phyloP scores from a whole-genome alignment of 1,140 invertebrate species.

The Drosophila tani region DNA sequence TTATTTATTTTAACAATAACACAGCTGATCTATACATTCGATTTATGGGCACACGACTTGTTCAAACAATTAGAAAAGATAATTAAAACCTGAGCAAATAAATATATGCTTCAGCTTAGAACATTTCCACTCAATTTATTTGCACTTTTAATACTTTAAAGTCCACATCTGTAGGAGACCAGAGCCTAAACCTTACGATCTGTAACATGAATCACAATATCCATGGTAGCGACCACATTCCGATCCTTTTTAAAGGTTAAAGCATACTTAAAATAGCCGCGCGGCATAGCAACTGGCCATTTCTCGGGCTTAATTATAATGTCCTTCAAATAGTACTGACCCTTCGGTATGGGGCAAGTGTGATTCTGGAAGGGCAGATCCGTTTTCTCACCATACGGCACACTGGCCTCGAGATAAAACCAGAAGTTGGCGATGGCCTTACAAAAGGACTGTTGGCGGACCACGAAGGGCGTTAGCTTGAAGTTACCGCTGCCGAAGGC shows the following conservation, averaged over 20 bases:
- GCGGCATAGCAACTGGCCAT: neutral
- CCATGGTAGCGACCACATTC: neutral
- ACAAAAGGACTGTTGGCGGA: neutral
- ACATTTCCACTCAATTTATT: neutral
- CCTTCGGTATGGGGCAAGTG: neutral
- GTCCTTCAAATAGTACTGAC: neutral
- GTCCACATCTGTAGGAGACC: no score
- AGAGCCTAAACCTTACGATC: neutral
- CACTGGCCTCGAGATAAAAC: neutral
- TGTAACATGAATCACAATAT: no score
- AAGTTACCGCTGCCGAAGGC: neutral
- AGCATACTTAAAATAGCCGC: neutral
- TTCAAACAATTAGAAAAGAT: neutral
- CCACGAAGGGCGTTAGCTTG: neutral
- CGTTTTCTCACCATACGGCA: neutral
- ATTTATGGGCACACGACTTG: slow-evolving; percentile 12
- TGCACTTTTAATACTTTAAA: neutral
- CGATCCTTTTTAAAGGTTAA: neutral
- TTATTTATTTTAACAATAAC: neutral
- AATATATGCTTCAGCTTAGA: neutral
- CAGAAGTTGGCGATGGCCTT: neutral
- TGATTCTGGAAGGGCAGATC: neutral
- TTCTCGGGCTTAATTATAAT: neutral
- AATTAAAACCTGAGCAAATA: slow-evolving; percentile 9
- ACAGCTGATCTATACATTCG: neutral